Base-by-base conservation (phyloP, 2,113 vertebrate genomes). In the Planiliza haematocheilus region DNA sequence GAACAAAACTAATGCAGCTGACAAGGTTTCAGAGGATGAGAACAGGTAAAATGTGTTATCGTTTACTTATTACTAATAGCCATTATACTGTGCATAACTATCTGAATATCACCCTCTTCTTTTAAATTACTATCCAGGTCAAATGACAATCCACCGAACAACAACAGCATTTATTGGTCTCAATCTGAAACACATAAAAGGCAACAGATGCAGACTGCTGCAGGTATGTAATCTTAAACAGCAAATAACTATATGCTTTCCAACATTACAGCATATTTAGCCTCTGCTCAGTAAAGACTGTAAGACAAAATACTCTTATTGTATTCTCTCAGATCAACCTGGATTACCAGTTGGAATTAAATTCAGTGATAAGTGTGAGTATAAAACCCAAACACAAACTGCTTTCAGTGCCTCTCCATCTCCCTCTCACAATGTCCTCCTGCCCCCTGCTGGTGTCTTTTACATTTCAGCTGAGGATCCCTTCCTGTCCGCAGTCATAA, bases 401-500 rank as follows among this genome's bases (percentile, higher is more conserved):
- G 4, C 11, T 17, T 41, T 13, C 4, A 11, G 8, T 45, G 36
- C 70, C 13, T 0, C 10, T 30, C 36, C 2, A 12, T 42, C 37
- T 39, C 16, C 7, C 3, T 74, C n/a, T 77, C 53, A 24, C 39
- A 63, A 71, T 34, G 52, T 20, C 71, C 52, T 84, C 45, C 76
- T 86, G 79, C 80, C 80, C 73, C 80, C 78, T 86, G 68, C 70
- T 83, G 83, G 74, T 66, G 34, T 66, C 8, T 48, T 66, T 46
- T 42, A 20, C 59, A 11, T 70, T 88, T 16, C 92, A 98, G 97
- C 94, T 69, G 96, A 97, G 90, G 96, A 97, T 48, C 87, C 94
- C 67, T 96, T 98, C 88, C 91, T 99, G 48, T 95, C 94, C 57
- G 96, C 97, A 39, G 94, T 98, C 80, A 95, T 99, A 80, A 96